Evolutionary conservation across 2,888 invertebrate species (phyloP).

Genomic region (Drosophila monieri): DNA sequence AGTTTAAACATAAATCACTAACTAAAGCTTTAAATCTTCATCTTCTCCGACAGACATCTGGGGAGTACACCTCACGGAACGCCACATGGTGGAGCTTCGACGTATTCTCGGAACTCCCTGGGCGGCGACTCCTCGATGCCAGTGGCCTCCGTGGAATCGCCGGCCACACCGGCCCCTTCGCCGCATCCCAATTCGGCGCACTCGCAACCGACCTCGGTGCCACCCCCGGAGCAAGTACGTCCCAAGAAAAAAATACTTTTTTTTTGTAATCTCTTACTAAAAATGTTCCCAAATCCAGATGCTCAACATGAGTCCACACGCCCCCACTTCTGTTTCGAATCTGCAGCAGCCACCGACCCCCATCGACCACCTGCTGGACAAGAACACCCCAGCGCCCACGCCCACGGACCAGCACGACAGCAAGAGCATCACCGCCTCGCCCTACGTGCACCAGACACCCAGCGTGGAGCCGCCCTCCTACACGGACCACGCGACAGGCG

Average conservation of each 20-base stretch:
- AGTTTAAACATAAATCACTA: neutral
- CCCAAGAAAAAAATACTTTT: neutral
- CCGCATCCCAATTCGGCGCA: slow-evolving; percentile 88
- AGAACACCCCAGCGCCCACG: slow-evolving; percentile 84
- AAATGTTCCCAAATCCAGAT: slow-evolving; percentile 55
- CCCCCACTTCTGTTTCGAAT: slow-evolving; percentile 84
- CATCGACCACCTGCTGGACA: slow-evolving; percentile 83
- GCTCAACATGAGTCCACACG: slow-evolving; percentile 86
- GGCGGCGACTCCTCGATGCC: slow-evolving; percentile 81
- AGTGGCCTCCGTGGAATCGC: slow-evolving; percentile 86
- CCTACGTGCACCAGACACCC: slow-evolving; percentile 83
- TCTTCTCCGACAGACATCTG: slow-evolving; percentile 55
- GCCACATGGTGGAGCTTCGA: slow-evolving; percentile 88
- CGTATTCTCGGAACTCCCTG: slow-evolving; percentile 86
- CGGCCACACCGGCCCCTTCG: slow-evolving; percentile 88
- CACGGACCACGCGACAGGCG: slow-evolving; percentile 61
- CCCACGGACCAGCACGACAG: slow-evolving; percentile 84
- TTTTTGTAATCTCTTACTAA: neutral
- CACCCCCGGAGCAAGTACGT: slow-evolving; percentile 85
- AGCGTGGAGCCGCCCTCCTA: slow-evolving; percentile 83
- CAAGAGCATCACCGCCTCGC: slow-evolving; percentile 84
- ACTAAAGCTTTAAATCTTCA: neutral
- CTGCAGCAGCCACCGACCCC: slow-evolving; percentile 84
- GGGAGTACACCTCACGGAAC: slow-evolving; percentile 83
- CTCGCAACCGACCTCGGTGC: slow-evolving; percentile 89